These are phyloP conservation scores for Cynopterus sphinx DNA, from an alignment of 2,797 vertebrate genomes.

Conservation along the genomic window DNA sequence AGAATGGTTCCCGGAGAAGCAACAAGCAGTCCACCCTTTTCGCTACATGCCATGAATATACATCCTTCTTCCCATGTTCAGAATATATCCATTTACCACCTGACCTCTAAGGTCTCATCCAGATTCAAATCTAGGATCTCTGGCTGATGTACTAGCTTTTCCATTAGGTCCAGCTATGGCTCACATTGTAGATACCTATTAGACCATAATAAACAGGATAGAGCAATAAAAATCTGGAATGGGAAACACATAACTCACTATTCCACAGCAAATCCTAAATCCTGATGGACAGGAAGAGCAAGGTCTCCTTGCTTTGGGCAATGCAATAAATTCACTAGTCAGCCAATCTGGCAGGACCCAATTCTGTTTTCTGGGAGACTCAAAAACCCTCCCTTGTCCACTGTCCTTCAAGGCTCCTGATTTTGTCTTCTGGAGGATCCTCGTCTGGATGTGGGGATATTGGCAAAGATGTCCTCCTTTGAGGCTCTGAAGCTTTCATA, in stretches of 20 bases:
- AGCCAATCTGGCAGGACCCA: neutral
- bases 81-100: neutral
- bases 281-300: neutral
- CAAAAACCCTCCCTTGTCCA: neutral
- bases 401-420: neutral
- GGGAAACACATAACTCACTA: neutral
- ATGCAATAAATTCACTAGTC: neutral
- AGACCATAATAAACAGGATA: neutral
- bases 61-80: neutral
- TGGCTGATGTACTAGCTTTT: neutral
- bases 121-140: neutral
- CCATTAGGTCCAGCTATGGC: neutral
- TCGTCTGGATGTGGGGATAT: neutral
- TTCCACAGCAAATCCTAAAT: conserved; percentile 13
- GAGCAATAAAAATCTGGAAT: neutral
- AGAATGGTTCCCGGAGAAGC: neutral
- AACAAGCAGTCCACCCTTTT: neutral
- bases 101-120: neutral
- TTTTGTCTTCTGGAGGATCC: neutral
- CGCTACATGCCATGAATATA: neutral
- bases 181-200: neutral
- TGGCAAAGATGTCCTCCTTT: neutral
- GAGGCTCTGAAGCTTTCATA: neutral
- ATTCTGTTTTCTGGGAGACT: neutral
- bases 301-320: neutral